Conservation (phyloP, 1,140 invertebrate species). For the Hylyphantes graminicola region DNA sequence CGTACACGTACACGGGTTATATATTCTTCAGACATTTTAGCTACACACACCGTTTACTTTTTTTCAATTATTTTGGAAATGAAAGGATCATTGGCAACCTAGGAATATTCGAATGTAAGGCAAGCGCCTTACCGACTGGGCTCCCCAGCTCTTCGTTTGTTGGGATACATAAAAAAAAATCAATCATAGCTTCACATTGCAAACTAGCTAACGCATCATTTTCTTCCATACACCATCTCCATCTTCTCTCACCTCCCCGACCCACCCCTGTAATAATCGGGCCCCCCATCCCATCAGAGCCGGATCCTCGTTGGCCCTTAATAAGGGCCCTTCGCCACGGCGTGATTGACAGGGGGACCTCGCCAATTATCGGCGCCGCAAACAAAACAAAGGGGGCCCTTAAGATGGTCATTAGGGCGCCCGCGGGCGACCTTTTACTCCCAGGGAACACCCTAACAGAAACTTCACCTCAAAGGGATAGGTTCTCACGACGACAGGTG, state of each 20-base stretch:
- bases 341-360: constrained; percentile 55
- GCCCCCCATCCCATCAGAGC: constrained; percentile 19
- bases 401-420: constrained; percentile 50
- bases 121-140: too few relatives aligned
- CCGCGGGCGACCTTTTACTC: constrained; percentile 15
- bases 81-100: too few relatives aligned
- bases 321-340: constrained; percentile 45
- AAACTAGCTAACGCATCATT: too few relatives aligned
- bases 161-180: too few relatives aligned
- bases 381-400: constrained; percentile 56
- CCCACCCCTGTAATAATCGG: constrained; percentile 52
- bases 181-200: too few relatives aligned
- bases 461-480: constrained; percentile 49
- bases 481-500: constrained; percentile 15
- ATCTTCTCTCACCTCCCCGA: neutral
- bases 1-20: too few relatives aligned
- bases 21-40: too few relatives aligned
- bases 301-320: constrained; percentile 51
- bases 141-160: too few relatives aligned
- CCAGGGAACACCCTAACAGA: constrained; percentile 17
- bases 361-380: constrained; percentile 55
- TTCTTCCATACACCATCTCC: too few relatives aligned
- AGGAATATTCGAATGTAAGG: too few relatives aligned
- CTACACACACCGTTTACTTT: too few relatives aligned
- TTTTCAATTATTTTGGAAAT: too few relatives aligned